Conservation (phyloP, 2,113 vertebrate genomes). For the Gila orcuttii region DNA sequence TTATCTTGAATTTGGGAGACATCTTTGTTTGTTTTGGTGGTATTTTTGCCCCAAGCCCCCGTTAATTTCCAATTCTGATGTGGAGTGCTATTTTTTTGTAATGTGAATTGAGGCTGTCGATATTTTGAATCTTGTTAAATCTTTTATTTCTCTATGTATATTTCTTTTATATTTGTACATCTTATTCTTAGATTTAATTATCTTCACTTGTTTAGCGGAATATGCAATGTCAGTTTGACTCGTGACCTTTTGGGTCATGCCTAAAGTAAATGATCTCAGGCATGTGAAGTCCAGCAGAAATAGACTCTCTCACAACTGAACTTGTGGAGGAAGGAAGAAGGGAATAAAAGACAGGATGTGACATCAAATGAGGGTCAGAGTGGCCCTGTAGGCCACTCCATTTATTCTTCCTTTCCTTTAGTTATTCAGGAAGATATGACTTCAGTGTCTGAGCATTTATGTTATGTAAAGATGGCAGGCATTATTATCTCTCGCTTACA, state of each 20-base stretch:
- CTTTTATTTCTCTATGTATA: background rate
- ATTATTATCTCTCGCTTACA: background rate
- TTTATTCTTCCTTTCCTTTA: conserved; percentile 20
- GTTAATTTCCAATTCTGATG: too few species aligned
- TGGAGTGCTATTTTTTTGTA: too few species aligned
- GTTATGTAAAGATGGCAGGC: conserved; percentile 38
- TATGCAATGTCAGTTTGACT: background rate
- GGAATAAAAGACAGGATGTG: conserved; percentile 39
- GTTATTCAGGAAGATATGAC: conserved; percentile 36
- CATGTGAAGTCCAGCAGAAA: background rate
- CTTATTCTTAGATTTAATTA: background rate
- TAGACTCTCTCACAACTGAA: background rate
- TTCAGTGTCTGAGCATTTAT: conserved; percentile 33
- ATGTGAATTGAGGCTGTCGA: background rate
- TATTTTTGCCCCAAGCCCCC: too few species aligned
- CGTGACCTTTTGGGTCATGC: background rate
- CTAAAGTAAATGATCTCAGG: background rate
- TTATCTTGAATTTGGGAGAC: too few species aligned
- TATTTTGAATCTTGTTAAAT: background rate
- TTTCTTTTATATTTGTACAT: background rate
- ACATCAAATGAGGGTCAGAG: conserved; percentile 9
- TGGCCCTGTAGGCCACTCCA: conserved; percentile 12
- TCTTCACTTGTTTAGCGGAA: background rate
- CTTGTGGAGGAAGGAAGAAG: background rate
- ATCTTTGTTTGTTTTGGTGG: too few species aligned